Evolutionary conservation across 2,888 invertebrate species (phyloP).

Genomic region (Drosophila silvestris): DNA sequence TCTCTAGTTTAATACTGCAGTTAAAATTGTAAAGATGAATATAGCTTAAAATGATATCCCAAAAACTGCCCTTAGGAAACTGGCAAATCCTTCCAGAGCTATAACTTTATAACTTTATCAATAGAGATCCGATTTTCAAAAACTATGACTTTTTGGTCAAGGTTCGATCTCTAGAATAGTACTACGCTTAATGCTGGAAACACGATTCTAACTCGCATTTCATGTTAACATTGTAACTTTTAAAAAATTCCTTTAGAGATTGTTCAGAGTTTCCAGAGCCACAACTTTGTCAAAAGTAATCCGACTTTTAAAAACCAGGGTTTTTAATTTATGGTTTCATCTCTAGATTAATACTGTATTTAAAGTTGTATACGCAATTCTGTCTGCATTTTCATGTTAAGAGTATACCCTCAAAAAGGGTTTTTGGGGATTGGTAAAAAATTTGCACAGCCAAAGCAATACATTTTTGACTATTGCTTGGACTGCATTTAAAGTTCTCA

Average conservation of each 20-base stretch:
- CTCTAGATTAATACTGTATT: neutral
- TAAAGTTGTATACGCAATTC: neutral
- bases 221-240: no score
- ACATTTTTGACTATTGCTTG: neutral
- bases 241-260: no score
- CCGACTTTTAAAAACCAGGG: neutral
- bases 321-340: neutral
- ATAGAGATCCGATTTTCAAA: neutral
- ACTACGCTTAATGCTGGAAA: no score
- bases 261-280: neutral
- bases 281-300: no score
- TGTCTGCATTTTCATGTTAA: no score
- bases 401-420: no score
- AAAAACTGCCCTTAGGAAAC: neutral
- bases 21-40: neutral
- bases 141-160: neutral
- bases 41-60: neutral
- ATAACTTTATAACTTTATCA: neutral
- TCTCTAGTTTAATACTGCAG: neutral
- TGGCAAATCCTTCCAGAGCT: fast-evolving
- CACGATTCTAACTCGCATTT: no score
- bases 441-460: no score
- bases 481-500: neutral
- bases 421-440: no score
- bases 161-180: no score